Conservation (phyloP, 2,888 invertebrate genomes). For the Euzophera pinguis region DNA sequence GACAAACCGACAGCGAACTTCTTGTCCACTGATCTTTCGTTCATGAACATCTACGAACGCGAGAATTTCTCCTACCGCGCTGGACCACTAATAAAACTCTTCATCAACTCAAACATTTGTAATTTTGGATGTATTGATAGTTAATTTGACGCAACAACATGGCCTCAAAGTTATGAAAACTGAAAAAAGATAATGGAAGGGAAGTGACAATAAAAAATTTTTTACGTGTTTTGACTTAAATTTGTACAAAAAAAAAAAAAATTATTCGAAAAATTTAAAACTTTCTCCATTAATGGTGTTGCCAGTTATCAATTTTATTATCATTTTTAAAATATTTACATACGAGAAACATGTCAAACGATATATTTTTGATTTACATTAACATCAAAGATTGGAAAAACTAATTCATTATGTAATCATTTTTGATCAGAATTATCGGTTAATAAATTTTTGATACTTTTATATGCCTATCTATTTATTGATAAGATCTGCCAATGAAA, state of each 20-base stretch:
- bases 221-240: too few relatives aligned
- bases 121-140: conserved; percentile 42
- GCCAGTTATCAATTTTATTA: too few relatives aligned
- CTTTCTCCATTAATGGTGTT: too few relatives aligned
- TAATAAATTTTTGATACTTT: not conserved
- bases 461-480: not conserved
- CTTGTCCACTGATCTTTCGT: conserved; percentile 41
- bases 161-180: not conserved
- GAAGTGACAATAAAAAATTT: not conserved
- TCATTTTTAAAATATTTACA: too few relatives aligned
- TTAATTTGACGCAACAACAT: not conserved
- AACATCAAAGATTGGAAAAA: not conserved
- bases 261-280: too few relatives aligned
- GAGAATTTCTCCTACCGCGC: conserved; percentile 48
- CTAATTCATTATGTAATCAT: not conserved
- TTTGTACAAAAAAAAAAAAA: too few relatives aligned
- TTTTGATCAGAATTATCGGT: conserved; percentile 9
- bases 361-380: too few relatives aligned
- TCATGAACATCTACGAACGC: conserved; percentile 48
- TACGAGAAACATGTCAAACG: too few relatives aligned
- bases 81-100: conserved; percentile 31
- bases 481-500: too few relatives aligned
- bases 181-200: not conserved
- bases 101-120: conserved; percentile 43
- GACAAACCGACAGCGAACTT: conserved; percentile 43